Percentiles rank a stretch among this genome's conserved stretches.
Evolutionary conservation across 1,140 invertebrate genomes (phyloP).

Genomic region (Ips nitidus): DNA sequence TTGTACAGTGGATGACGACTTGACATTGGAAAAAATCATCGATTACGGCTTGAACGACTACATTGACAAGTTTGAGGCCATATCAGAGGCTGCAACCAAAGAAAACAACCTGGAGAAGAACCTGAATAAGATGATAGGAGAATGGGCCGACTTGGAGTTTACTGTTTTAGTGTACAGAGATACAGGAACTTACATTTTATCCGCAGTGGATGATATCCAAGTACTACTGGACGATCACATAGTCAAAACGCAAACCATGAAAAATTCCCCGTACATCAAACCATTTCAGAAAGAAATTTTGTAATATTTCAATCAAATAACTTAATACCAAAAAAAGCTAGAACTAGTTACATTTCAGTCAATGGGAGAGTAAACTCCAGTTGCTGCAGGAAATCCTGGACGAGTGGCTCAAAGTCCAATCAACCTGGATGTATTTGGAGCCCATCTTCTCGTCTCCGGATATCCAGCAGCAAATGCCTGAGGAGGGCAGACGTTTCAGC

Average conservation of each 20-base stretch:
- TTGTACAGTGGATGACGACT: slow-evolving; percentile 69
- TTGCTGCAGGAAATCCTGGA: slow-evolving; percentile 90
- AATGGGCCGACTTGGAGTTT: slow-evolving; percentile 90
- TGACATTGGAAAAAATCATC: slow-evolving; percentile 87
- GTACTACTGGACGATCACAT: slow-evolving; percentile 94
- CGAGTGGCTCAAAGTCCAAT: slow-evolving; percentile 94
- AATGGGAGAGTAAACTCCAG: slow-evolving; percentile 78
- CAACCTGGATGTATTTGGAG: slow-evolving; percentile 96
- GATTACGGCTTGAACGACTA: slow-evolving; percentile 91
- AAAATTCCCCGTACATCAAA: slow-evolving; percentile 95
- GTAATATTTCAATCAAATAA: slow-evolving; percentile 53
- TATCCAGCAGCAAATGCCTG: slow-evolving; percentile 94
- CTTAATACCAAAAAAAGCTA: neutral
- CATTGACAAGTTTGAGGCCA: slow-evolving; percentile 86
- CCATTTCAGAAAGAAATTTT: slow-evolving; percentile 83
- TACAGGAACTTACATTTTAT: slow-evolving; percentile 88
- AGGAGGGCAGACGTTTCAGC: slow-evolving; percentile 86
- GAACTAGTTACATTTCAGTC: slow-evolving; percentile 52
- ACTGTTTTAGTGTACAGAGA: slow-evolving; percentile 78
- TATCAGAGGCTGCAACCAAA: slow-evolving; percentile 94
- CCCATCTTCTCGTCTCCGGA: slow-evolving; percentile 97
- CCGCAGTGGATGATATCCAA: slow-evolving; percentile 93
- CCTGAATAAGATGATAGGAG: slow-evolving; percentile 86
- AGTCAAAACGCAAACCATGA: slow-evolving; percentile 96
- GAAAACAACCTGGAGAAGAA: slow-evolving; percentile 92